Conservation (phyloP, 2,113 vertebrate species). For the Notothenia rossii region DNA sequence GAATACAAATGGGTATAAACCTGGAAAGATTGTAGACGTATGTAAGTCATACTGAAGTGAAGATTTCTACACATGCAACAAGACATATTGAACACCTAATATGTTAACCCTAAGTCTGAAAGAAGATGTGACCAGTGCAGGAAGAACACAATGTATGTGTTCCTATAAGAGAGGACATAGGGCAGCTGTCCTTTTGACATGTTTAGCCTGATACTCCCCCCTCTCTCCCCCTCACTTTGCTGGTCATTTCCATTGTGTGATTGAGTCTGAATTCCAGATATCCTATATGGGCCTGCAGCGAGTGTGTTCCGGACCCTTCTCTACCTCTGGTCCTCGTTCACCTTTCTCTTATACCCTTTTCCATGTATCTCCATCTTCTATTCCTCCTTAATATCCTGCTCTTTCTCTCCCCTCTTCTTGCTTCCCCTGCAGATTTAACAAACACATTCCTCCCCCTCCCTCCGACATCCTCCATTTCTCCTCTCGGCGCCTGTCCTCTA, state of each 20-base stretch:
- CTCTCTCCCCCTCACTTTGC: not conserved
- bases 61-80: too few species aligned
- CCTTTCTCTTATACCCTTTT: constrained; percentile 15
- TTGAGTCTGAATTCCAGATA: constrained; percentile 65
- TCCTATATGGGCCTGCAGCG: constrained; percentile 56
- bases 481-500: constrained; percentile 24
- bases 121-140: too few species aligned
- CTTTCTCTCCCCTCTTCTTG: not conserved
- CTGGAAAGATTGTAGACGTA: too few species aligned
- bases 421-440: constrained; percentile 22
- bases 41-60: too few species aligned
- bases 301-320: constrained; percentile 19
- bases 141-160: too few species aligned
- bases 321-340: constrained; percentile 1
- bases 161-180: constrained; percentile 30
- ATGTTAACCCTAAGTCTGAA: too few species aligned
- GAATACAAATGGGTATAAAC: too few species aligned
- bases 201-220: constrained; percentile 21
- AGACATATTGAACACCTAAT: too few species aligned
- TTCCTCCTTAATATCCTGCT: constrained; percentile 34
- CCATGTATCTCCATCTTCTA: constrained; percentile 2
- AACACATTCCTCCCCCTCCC: constrained; percentile 44
- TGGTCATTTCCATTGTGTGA: constrained; percentile 71
- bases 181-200: constrained; percentile 38
- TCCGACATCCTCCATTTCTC: constrained; percentile 44